Evolutionary conservation across 1,140 invertebrate species (phyloP).

Genomic region (Littorina saxatilis): DNA sequence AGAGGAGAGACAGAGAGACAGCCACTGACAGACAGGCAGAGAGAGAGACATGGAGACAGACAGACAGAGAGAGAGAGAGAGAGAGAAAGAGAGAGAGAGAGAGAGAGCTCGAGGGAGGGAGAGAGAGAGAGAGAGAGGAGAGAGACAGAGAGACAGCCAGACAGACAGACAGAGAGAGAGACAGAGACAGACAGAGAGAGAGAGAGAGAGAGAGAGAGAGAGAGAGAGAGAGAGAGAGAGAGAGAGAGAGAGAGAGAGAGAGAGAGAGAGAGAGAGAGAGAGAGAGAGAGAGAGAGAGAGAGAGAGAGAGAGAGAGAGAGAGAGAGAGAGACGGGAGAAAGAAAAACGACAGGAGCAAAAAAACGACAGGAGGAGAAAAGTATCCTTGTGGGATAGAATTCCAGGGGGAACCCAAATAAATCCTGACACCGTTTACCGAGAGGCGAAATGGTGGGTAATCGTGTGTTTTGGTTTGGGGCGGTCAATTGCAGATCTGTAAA

Average conservation of each 20-base stretch:
- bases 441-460: slow-evolving; percentile 49
- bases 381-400: no score
- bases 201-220: neutral
- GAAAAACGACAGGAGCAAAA: neutral
- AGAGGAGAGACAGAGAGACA: neutral
- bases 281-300: no score
- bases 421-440: slow-evolving; percentile 16
- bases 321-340: no score
- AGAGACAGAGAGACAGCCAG: no score
- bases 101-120: neutral
- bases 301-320: slow-evolving; percentile 6
- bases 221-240: no score
- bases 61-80: neutral
- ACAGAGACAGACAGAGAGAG: neutral
- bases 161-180: no score
- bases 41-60: neutral
- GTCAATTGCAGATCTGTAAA: slow-evolving; percentile 66
- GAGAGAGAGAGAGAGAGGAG: no score
- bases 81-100: neutral
- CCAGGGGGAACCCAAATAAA: slow-evolving; percentile 16
- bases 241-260: no score
- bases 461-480: slow-evolving; percentile 68
- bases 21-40: neutral
- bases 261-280: no score
- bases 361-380: neutral